These are phyloP conservation scores for Stichopus horrens DNA, from an alignment of 53 echinoderm and acorn worm genomes.

Conservation along the genomic window DNA sequence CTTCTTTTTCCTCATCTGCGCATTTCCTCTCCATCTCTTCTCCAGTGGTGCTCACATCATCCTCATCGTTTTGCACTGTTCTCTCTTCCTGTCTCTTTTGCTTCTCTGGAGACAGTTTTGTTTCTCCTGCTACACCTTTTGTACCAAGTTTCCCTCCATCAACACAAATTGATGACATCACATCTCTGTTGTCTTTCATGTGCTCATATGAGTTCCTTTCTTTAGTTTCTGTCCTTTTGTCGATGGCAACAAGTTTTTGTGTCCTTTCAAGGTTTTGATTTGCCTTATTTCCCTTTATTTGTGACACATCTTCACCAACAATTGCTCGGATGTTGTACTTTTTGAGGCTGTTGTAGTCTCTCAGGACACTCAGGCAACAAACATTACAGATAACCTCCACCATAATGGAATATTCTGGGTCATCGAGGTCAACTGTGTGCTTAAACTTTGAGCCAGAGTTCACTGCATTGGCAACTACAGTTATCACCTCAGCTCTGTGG, in stretches of 20 bases:
- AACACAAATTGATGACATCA: not conserved
- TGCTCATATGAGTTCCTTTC: not conserved
- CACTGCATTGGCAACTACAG: constrained; percentile 47
- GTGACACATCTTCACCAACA: constrained; percentile 48
- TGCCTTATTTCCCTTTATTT: constrained; percentile 34
- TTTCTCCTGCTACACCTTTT: not conserved
- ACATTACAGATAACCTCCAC: constrained; percentile 81
- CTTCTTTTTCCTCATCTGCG: not conserved
- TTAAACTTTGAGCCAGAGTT: constrained; percentile 46
- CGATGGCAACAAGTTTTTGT: not conserved
- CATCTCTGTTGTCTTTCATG: not conserved
- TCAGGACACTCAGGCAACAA: constrained; percentile 82
- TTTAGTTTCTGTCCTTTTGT: not conserved
- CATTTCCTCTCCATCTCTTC: not conserved
- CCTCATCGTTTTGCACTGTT: not conserved
- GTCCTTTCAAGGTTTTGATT: not conserved
- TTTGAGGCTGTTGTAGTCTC: constrained; percentile 67
- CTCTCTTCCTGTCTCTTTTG: not conserved
- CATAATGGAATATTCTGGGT: constrained; percentile 67
- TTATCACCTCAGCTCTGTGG: constrained; percentile 24
- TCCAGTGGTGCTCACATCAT: not conserved
- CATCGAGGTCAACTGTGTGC: constrained; percentile 77
- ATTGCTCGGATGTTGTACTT: constrained; percentile 85
- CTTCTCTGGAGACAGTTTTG: not conserved
- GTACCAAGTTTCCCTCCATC: not conserved